A percentile compares a stretch with the other conserved stretches of the same genome.
Evolutionary conservation across 2,797 vertebrate genomes (phyloP).

Genomic region (Gouania willdenowi): DNA sequence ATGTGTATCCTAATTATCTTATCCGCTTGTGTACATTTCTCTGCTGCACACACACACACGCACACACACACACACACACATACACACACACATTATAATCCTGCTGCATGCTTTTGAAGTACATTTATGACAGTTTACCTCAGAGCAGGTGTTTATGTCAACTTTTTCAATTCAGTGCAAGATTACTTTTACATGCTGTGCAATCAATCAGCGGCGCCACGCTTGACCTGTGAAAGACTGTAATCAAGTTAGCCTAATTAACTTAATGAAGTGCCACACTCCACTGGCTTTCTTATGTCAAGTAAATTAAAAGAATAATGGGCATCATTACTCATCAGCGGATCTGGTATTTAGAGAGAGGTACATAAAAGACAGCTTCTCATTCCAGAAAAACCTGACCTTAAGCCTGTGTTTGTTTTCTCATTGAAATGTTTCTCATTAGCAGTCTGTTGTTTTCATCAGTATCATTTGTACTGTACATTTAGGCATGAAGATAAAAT

Average conservation of each 20-base stretch:
- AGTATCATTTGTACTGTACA: slow-evolving; percentile 1
- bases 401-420: slow-evolving; percentile 26
- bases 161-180: slow-evolving; percentile 70
- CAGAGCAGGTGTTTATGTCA: slow-evolving; percentile 64
- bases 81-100: too few relatives aligned
- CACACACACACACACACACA: too few relatives aligned
- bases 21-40: too few relatives aligned
- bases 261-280: slow-evolving; percentile 87
- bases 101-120: too few relatives aligned
- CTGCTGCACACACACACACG: too few relatives aligned
- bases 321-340: slow-evolving; percentile 78
- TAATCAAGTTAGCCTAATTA: slow-evolving; percentile 91
- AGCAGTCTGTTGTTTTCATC: slow-evolving; percentile 25
- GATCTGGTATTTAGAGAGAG: slow-evolving; percentile 67
- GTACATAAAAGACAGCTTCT: slow-evolving; percentile 5
- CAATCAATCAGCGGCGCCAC: slow-evolving; percentile 83
- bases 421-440: slow-evolving; percentile 24
- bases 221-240: slow-evolving; percentile 82
- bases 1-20: too few relatives aligned
- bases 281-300: slow-evolving; percentile 76
- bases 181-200: slow-evolving; percentile 79
- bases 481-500: slow-evolving; percentile 36
- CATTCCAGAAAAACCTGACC: slow-evolving; percentile 20
- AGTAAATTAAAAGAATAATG: slow-evolving; percentile 86
- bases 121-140: too few relatives aligned